phyloP scores from a whole-genome alignment of 1,140 invertebrate genomes.

The Metopolophium dirhodum region DNA sequence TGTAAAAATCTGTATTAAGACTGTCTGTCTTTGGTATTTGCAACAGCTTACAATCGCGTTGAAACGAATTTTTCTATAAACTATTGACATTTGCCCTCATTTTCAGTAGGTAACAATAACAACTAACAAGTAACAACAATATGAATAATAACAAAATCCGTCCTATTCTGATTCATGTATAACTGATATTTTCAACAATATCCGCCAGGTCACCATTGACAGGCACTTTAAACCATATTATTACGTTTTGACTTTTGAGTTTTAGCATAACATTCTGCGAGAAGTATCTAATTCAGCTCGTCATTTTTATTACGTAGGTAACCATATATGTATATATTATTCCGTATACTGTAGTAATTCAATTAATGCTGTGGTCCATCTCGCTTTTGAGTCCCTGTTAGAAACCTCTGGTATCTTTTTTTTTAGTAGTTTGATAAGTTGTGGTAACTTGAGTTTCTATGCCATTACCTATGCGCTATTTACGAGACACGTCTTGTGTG shows the following conservation, averaged over 20 bases:
- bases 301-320: neutral
- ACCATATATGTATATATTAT: neutral
- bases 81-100: neutral
- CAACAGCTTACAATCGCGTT: neutral
- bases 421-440: neutral
- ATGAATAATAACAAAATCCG: neutral
- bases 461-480: neutral
- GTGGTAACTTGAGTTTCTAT: neutral
- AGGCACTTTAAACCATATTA: neutral
- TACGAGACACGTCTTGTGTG: neutral
- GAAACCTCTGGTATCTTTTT: neutral
- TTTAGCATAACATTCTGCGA: neutral
- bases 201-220: neutral
- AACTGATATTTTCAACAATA: neutral
- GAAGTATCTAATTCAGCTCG: neutral
- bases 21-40: neutral
- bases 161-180: neutral
- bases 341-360: neutral
- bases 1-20: neutral
- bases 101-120: neutral
- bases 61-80: conserved; percentile 9
- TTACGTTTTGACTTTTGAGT: neutral
- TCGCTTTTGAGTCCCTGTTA: neutral
- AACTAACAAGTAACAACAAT: neutral
- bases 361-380: neutral